These are phyloP conservation scores for Chouioia cunea DNA, from an alignment of 2,888 invertebrate species.

Conservation along the genomic window DNA sequence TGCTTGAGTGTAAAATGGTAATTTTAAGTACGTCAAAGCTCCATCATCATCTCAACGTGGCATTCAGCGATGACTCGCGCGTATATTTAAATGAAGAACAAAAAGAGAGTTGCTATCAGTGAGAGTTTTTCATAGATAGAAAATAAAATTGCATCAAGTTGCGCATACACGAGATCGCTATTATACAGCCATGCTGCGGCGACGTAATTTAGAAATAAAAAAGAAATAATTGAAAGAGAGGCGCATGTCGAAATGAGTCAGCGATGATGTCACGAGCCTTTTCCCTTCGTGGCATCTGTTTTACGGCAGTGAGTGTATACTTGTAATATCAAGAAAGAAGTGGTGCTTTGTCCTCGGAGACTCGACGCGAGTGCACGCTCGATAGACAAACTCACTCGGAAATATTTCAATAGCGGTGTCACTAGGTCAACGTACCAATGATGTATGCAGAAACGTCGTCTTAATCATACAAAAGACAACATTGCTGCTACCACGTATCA, in stretches of 20 bases:
- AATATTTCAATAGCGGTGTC: background rate
- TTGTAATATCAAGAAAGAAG: slow-evolving; percentile 31
- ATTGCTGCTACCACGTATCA: too few species aligned
- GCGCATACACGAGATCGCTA: background rate
- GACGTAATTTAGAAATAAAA: slow-evolving; percentile 30
- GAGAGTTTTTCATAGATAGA: slow-evolving; percentile 26
- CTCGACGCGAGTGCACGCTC: background rate
- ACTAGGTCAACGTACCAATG: background rate
- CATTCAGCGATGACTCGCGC: slow-evolving; percentile 23
- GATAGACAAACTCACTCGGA: slow-evolving; percentile 15
- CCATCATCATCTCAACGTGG: slow-evolving; percentile 16
- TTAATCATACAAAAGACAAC: background rate
- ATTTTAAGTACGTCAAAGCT: background rate
- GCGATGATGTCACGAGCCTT: slow-evolving; percentile 33
- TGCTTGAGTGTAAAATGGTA: too few species aligned
- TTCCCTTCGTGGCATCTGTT: slow-evolving; percentile 35
- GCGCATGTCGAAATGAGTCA: slow-evolving; percentile 28
- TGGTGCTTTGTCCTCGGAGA: slow-evolving; percentile 19
- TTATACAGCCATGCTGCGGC: background rate
- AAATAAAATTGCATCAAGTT: slow-evolving; percentile 29
- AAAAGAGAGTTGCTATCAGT: slow-evolving; percentile 23
- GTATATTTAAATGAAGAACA: slow-evolving; percentile 27
- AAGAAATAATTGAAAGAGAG: slow-evolving; percentile 26
- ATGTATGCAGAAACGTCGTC: background rate
- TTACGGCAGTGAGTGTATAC: slow-evolving; percentile 17